Evolutionary conservation across 2,797 vertebrate genomes (phyloP).

Genomic region (Zenarchopterus dispar): DNA sequence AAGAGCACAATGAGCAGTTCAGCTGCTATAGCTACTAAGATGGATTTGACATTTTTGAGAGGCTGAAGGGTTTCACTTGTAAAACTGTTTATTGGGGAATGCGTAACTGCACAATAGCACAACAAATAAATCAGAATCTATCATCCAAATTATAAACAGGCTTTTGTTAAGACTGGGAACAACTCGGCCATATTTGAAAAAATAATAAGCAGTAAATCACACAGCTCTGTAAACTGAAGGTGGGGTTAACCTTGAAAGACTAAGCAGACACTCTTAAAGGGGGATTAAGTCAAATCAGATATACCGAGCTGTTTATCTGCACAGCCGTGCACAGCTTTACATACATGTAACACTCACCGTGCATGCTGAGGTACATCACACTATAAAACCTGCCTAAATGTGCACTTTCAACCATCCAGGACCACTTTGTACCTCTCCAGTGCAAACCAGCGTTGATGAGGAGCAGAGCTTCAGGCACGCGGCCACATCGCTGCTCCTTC

Average conservation of each 20-base stretch:
- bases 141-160: constrained; percentile 3
- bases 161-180: not conserved
- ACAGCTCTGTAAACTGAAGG: constrained; percentile 18
- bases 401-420: constrained; percentile 11
- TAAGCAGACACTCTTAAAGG: constrained; percentile 43
- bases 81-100: constrained; percentile 14
- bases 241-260: constrained; percentile 22
- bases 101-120: constrained; percentile 2
- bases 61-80: constrained; percentile 34
- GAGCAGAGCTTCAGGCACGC: constrained; percentile 35
- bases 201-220: constrained; percentile 8
- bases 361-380: not conserved
- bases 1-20: constrained; percentile 38
- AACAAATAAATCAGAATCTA: constrained; percentile 1
- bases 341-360: constrained; percentile 3
- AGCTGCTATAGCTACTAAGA: constrained; percentile 61
- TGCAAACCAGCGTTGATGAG: constrained; percentile 41
- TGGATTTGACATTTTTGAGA: constrained; percentile 62
- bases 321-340: constrained; percentile 6
- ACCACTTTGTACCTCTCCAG: constrained; percentile 38
- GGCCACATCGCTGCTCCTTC: constrained; percentile 17
- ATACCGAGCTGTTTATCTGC: constrained; percentile 59
- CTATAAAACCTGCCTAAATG: not conserved
- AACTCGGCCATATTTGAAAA: constrained; percentile 3
- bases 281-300: constrained; percentile 55